A percentile compares a stretch with the other conserved stretches of the same genome.
phyloP scores from a whole-genome alignment of 2,113 vertebrate species.

The Acrocephalus kingi region DNA sequence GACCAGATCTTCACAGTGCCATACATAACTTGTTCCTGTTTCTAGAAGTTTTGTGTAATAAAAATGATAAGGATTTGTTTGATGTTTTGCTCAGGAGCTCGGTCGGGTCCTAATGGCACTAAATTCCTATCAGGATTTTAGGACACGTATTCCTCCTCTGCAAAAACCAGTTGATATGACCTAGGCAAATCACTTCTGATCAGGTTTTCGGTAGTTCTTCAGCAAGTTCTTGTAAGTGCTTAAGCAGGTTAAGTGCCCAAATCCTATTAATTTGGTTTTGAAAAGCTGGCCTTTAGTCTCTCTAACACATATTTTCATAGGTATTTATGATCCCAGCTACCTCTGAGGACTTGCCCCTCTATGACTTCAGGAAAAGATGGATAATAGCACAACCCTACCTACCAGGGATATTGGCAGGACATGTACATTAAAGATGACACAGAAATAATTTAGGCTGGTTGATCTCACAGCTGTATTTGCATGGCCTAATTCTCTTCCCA shows the following conservation, averaged over 20 bases:
- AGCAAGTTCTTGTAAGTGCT: background rate
- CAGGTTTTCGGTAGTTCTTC: conserved; percentile 36
- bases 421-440: background rate
- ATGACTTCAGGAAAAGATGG: background rate
- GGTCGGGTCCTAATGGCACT: background rate
- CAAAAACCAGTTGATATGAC: background rate
- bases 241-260: conserved; percentile 29
- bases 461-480: conserved; percentile 37
- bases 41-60: background rate
- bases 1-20: background rate
- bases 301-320: background rate
- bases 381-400: background rate
- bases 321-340: conserved; percentile 34
- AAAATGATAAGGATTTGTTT: background rate
- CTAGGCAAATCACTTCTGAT: conserved; percentile 28
- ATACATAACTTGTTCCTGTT: background rate
- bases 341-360: background rate
- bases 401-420: background rate
- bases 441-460: background rate
- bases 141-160: background rate
- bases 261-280: conserved; percentile 50
- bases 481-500: background rate
- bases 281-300: conserved; percentile 14
- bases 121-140: background rate
- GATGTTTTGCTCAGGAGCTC: background rate